Evolutionary conservation across 1,140 invertebrate species (phyloP), one percentile per base, ranked within the genome.

Genomic region (Macrobrachium nipponense): DNA sequence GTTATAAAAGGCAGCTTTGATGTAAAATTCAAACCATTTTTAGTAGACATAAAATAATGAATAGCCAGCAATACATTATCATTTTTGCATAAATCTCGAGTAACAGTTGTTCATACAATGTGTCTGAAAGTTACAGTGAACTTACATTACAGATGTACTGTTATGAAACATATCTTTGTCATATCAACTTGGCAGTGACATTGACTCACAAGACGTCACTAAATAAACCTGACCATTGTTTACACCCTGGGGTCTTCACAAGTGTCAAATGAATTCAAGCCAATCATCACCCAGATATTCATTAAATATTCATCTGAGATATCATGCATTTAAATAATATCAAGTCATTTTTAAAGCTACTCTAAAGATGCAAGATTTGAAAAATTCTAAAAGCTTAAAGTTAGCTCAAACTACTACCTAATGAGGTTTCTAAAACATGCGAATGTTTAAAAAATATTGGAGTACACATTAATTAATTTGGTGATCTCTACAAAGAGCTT

Each of bases 361-460:
- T 68, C 84, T 86, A 86, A 68, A 61, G 62, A 80, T 86, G 77
- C 84, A 86, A 86, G 64, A 86, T 80, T 86, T 80, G 77, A 86
- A 86, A 86, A 86, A 80, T 79, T 73, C 77, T 79, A 86, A 43
- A 79, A 18, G 59, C 84, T 86, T 80, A 77, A 80, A 86, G 80
- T 77, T 73, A 51, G 58, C 66, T 58, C 75, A 58, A 68, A 80
- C 84, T 79, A 80, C n/a, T 70, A 61, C 60, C 76, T 86, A 86
- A 80, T 70, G 79, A 78, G 68, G 68, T 79, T 73, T 64, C 84
- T 86, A 86, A 44, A 80, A 75, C 62, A 72, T 64, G 70, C 78
- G 51, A 79, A 86, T 73, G 59, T 72, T 80, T 80, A 43, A 79
- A 86, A 86, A 86, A 86, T 73, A 86, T 51, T 51, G 84, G 84